phyloP scores from a whole-genome alignment of 2,113 vertebrate species.

The Ranitomeya variabilis region DNA sequence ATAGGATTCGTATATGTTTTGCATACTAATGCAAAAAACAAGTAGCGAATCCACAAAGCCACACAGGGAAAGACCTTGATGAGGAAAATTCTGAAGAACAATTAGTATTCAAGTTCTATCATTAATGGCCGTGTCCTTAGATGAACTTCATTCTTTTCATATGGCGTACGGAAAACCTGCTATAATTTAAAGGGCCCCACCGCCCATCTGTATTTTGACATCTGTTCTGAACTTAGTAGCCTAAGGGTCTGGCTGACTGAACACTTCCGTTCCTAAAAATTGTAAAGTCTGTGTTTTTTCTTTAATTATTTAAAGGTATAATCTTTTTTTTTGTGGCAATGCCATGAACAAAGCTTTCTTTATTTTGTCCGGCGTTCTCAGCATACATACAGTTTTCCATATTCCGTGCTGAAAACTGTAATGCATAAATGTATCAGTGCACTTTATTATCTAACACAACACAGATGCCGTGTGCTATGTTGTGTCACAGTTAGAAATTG shows the following conservation, averaged over 20 bases:
- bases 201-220: conserved; percentile 56
- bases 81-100: conserved; percentile 56
- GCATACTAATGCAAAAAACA: conserved; percentile 57
- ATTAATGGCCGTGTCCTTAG: conserved; percentile 55
- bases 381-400: background rate
- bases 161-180: conserved; percentile 49
- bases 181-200: conserved; percentile 54
- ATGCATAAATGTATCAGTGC: background rate
- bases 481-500: conserved; percentile 11
- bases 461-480: background rate
- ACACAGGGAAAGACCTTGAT: conserved; percentile 59
- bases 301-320: conserved; percentile 44
- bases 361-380: conserved; percentile 21
- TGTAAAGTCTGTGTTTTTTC: conserved; percentile 48
- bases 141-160: conserved; percentile 45
- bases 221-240: conserved; percentile 54
- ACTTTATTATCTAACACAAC: conserved; percentile 12
- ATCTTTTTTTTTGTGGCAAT: conserved; percentile 9
- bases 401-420: background rate
- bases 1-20: conserved; percentile 55
- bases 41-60: conserved; percentile 57
- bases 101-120: conserved; percentile 60
- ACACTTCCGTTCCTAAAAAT: conserved; percentile 56
- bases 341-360: conserved; percentile 31
- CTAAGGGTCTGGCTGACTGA: conserved; percentile 42